Percentiles rank a stretch among this genome's conserved stretches.
Conservation (phyloP, 1,140 invertebrate species). For the Brachionus asplanchnoidis region DNA sequence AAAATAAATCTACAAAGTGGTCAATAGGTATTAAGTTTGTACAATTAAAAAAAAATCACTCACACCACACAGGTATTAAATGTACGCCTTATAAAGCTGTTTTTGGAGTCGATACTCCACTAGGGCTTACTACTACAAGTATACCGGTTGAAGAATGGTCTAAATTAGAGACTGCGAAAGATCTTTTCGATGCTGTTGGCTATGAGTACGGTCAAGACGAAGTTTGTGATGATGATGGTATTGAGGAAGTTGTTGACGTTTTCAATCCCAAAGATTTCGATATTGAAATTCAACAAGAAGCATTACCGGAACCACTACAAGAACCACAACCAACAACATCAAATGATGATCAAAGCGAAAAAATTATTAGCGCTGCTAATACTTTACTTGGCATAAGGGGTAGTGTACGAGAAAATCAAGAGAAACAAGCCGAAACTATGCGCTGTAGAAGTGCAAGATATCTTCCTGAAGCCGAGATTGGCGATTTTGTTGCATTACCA, state of each 20-base stretch:
- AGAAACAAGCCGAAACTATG: conserved; percentile 11
- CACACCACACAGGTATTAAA: background rate
- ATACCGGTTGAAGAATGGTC: conserved; percentile 13
- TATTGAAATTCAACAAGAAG: background rate
- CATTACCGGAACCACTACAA: background rate
- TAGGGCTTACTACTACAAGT: background rate
- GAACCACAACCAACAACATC: background rate
- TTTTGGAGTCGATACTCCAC: background rate
- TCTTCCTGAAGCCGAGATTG: background rate
- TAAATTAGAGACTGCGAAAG: background rate
- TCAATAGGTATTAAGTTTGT: background rate
- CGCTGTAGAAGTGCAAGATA: background rate
- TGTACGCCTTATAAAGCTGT: background rate
- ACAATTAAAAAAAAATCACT: background rate
- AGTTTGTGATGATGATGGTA: background rate
- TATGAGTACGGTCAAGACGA: conserved; percentile 15
- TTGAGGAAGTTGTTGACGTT: background rate
- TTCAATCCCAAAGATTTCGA: background rate
- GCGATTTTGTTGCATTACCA: background rate
- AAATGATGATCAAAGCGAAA: background rate
- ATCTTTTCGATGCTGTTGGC: background rate
- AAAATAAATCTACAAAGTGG: too few species aligned
- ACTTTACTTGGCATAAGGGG: background rate
- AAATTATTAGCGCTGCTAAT: background rate
- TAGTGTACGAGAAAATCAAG: background rate